A percentile compares a stretch with the other conserved stretches of the same genome.
These are phyloP conservation scores for Philonicus albiceps DNA, from an alignment of 2,888 invertebrate species.

Conservation along the genomic window DNA sequence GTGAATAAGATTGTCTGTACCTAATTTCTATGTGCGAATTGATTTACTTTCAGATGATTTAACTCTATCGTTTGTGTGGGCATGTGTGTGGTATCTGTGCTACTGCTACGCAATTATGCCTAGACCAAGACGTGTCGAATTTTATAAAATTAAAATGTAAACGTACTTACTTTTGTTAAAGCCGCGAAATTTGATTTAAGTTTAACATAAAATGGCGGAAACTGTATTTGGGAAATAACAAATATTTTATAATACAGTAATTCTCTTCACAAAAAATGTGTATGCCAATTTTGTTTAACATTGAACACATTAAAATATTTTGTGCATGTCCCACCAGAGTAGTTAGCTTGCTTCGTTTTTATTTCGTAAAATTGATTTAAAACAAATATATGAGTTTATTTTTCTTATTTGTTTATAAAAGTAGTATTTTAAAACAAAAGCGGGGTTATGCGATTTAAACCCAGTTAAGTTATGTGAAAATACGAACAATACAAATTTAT, in stretches of 20 bases:
- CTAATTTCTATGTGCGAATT: no score
- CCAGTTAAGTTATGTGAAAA: conserved; percentile 4
- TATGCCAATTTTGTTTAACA: conserved; percentile 40
- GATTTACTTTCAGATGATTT: not conserved
- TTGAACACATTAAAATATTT: not conserved
- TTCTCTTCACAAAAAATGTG: not conserved
- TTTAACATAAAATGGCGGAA: not conserved
- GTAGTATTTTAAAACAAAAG: not conserved
- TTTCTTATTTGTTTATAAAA: not conserved
- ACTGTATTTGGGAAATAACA: not conserved
- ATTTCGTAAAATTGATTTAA: not conserved
- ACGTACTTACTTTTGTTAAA: not conserved
- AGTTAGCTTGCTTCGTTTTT: not conserved
- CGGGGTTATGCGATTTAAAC: not conserved
- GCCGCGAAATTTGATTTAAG: not conserved
- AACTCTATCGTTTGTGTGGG: not conserved
- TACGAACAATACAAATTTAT: conserved; percentile 7
- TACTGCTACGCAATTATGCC: no score
- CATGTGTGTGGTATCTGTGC: not conserved
- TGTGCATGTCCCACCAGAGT: not conserved
- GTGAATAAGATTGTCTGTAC: not conserved
- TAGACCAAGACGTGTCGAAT: no score
- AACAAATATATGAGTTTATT: not conserved
- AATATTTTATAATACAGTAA: not conserved
- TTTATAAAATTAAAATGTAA: not conserved